Conservation (phyloP, 2,888 invertebrate species). For the Adelognathus sp. region DNA sequence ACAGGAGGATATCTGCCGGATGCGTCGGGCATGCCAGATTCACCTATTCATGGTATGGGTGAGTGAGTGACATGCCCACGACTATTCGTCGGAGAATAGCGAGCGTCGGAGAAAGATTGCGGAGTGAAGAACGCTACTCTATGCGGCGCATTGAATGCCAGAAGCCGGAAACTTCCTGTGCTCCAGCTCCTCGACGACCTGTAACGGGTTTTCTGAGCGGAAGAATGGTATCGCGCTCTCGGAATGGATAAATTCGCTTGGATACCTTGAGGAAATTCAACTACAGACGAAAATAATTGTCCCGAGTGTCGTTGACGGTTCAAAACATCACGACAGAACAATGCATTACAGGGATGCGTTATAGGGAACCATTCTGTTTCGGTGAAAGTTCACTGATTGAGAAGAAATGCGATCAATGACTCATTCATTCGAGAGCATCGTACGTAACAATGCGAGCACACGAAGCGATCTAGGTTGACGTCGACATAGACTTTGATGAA, state of each 20-base stretch:
- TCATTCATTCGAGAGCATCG: too few species aligned
- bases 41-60: slow-evolving; percentile 25
- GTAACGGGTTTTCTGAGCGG: slow-evolving; percentile 16
- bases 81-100: slow-evolving; percentile 13
- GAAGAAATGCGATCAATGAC: too few species aligned
- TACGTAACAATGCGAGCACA: too few species aligned
- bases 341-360: too few species aligned
- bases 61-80: not conserved
- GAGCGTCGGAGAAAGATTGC: slow-evolving; percentile 6
- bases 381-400: too few species aligned
- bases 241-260: not conserved
- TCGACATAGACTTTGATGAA: too few species aligned
- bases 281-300: not conserved
- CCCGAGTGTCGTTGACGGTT: too few species aligned
- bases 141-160: too few species aligned
- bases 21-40: slow-evolving; percentile 14
- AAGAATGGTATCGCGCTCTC: slow-evolving; percentile 9
- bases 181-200: not conserved
- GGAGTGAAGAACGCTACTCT: slow-evolving; percentile 4
- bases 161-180: slow-evolving; percentile 6
- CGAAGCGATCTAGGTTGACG: too few species aligned
- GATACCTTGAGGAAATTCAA: not conserved
- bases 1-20: slow-evolving; percentile 29
- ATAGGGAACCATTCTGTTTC: too few species aligned
- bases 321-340: too few species aligned